Evolutionary conservation across 2,888 invertebrate species (phyloP).

Genomic region (Coleophora flavipennella): DNA sequence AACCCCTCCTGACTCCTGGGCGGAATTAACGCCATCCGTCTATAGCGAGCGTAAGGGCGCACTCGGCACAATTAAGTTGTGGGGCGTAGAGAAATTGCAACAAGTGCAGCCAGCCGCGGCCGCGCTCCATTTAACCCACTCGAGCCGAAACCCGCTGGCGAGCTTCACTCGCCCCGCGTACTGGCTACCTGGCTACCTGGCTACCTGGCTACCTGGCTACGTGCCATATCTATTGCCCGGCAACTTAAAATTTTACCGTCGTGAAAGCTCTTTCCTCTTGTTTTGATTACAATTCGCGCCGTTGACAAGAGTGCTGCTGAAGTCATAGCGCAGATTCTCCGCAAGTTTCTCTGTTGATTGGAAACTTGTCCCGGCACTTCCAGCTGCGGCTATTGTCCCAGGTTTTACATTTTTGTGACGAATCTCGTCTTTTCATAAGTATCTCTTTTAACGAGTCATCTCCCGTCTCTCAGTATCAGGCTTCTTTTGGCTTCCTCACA

Average conservation of each 20-base stretch:
- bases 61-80: conserved; percentile 59
- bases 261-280: neutral
- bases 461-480: conserved; percentile 34
- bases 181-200: too few relatives aligned
- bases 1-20: conserved; percentile 47
- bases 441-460: conserved; percentile 39
- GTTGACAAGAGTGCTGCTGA: conserved; percentile 6
- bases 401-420: conserved; percentile 32
- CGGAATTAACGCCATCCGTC: conserved; percentile 60
- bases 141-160: conserved; percentile 38
- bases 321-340: conserved; percentile 14
- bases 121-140: conserved; percentile 64
- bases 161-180: conserved; percentile 32
- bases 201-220: too few relatives aligned
- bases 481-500: conserved; percentile 35
- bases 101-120: conserved; percentile 58
- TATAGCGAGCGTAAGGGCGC: conserved; percentile 52
- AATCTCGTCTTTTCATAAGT: conserved; percentile 38
- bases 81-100: conserved; percentile 62
- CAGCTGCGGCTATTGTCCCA: conserved; percentile 36
- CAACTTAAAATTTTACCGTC: conserved; percentile 7
- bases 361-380: conserved; percentile 36
- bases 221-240: conserved; percentile 18
- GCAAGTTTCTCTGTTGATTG: conserved; percentile 35
- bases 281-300: conserved; percentile 1